These are phyloP conservation scores for Pseudococcus viburni DNA, from an alignment of 2,888 invertebrate species.

Conservation along the genomic window DNA sequence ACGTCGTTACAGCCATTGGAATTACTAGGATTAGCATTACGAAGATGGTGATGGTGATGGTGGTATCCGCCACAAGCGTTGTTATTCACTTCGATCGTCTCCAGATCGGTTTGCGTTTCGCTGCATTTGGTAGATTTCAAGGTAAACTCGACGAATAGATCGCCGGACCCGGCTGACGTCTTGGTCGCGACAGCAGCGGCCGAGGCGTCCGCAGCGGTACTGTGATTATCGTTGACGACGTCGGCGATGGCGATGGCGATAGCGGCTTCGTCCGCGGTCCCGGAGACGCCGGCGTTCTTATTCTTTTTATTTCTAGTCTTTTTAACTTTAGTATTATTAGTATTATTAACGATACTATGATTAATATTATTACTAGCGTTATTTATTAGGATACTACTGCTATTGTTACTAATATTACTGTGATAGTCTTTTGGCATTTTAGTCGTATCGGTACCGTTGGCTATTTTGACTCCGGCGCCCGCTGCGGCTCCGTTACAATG, in stretches of 20 bases:
- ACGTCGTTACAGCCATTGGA: constrained; percentile 55
- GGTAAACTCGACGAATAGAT: constrained; percentile 63
- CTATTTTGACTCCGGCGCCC: background rate
- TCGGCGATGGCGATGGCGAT: background rate
- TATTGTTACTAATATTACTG: constrained; percentile 30
- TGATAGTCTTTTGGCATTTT: constrained; percentile 34
- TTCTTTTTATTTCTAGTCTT: constrained; percentile 36
- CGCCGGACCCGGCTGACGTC: constrained; percentile 1
- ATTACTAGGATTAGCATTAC: constrained; percentile 18
- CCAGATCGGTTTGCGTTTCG: constrained; percentile 24
- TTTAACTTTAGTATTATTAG: constrained; percentile 23
- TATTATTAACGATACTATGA: constrained; percentile 20
- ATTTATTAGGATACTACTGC: background rate
- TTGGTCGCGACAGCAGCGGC: background rate
- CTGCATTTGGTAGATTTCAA: constrained; percentile 51
- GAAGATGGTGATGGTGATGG: background rate
- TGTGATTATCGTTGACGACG: background rate
- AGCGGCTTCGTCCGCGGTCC: background rate
- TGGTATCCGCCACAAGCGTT: constrained; percentile 36
- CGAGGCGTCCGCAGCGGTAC: background rate
- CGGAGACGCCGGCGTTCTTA: background rate
- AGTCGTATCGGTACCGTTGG: background rate
- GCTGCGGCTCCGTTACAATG: background rate
- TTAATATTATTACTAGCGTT: constrained; percentile 19
- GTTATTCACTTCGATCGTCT: constrained; percentile 37